Evolutionary conservation across 2,797 vertebrate species (phyloP).

Genomic region (Amblyopsis hoosieri): DNA sequence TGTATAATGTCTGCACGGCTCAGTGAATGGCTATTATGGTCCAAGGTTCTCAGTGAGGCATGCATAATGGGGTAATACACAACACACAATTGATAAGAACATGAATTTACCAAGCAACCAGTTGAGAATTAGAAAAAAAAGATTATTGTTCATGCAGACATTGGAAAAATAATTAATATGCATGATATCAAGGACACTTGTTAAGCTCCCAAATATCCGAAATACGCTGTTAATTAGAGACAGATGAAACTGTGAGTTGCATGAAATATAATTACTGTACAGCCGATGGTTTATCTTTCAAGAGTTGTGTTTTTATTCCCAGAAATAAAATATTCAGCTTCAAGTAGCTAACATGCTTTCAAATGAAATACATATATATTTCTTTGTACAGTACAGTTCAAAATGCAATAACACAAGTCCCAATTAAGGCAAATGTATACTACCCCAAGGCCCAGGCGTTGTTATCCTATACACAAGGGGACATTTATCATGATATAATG

Average conservation of each 20-base stretch:
- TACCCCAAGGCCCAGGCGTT: constrained; percentile 29
- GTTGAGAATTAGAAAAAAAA: constrained; percentile 38
- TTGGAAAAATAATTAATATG: constrained; percentile 36
- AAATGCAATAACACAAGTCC: constrained; percentile 10
- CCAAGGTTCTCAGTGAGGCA: constrained; percentile 32
- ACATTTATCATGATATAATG: constrained; percentile 39
- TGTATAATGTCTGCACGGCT: constrained; percentile 10
- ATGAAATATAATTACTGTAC: constrained; percentile 31
- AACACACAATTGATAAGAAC: constrained; percentile 27
- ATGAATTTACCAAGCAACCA: constrained; percentile 47
- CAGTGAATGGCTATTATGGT: constrained; percentile 15
- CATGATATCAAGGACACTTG: constrained; percentile 43
- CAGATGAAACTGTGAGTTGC: constrained; percentile 24
- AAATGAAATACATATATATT: constrained; percentile 17
- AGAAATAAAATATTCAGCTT: constrained; percentile 1
- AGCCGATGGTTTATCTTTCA: constrained; percentile 29
- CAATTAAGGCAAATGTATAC: constrained; percentile 24
- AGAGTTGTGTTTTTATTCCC: constrained; percentile 7
- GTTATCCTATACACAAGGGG: constrained; percentile 33
- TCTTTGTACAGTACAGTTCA: constrained; percentile 8
- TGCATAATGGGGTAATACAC: constrained; percentile 21
- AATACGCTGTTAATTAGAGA: constrained; percentile 47
- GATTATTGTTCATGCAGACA: constrained; percentile 38
- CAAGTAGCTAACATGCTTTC: constrained; percentile 7
- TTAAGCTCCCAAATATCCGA: constrained; percentile 29